These are phyloP conservation scores for Lasiurus cinereus DNA, from an alignment of 2,113 vertebrate species.

Conservation along the genomic window DNA sequence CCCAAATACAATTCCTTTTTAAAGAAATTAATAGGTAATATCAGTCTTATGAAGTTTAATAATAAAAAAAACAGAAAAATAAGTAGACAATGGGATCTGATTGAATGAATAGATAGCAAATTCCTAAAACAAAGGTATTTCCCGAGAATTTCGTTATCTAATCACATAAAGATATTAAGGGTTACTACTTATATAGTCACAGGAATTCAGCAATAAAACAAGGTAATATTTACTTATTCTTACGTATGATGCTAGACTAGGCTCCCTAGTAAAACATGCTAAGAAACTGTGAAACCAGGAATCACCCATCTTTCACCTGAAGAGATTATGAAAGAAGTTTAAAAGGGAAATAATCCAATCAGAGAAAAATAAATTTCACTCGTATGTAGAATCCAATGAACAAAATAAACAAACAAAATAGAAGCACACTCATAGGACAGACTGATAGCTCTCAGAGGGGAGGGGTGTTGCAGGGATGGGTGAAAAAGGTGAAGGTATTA, in stretches of 20 bases:
- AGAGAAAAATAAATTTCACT: background rate
- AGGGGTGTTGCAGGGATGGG: background rate
- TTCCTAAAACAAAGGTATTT: background rate
- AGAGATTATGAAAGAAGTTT: background rate
- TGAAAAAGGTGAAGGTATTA: background rate
- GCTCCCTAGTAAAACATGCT: background rate
- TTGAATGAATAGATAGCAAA: background rate
- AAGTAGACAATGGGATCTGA: background rate
- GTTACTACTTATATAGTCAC: background rate
- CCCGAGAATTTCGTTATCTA: background rate
- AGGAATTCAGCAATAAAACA: constrained; percentile 16
- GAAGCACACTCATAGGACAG: background rate
- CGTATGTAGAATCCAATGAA: background rate
- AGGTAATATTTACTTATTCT: background rate
- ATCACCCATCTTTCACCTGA: background rate
- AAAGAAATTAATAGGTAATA: constrained; percentile 39
- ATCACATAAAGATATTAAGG: constrained; percentile 40
- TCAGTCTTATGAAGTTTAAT: background rate
- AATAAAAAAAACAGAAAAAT: constrained; percentile 23
- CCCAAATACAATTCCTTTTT: constrained; percentile 32
- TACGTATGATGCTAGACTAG: background rate
- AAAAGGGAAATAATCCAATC: background rate
- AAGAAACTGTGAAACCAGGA: background rate
- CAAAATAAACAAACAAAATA: background rate
- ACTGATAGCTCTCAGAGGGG: background rate